These are phyloP conservation scores for Choreutis nemorana DNA, from an alignment of 2,888 invertebrate species.

Conservation along the genomic window DNA sequence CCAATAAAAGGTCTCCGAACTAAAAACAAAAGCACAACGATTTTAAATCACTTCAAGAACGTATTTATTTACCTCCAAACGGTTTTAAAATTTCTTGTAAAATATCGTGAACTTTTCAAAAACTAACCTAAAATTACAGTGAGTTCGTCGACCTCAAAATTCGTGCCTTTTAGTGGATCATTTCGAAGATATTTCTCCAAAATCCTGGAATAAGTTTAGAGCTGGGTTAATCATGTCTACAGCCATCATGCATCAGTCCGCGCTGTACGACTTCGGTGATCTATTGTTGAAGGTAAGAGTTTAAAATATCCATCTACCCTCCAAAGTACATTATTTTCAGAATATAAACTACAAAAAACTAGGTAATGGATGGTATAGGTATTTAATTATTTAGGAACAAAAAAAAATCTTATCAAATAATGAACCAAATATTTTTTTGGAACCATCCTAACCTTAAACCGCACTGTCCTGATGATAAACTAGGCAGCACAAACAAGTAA, in stretches of 20 bases:
- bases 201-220: constrained; percentile 56
- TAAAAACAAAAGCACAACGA: constrained; percentile 58
- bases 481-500: too few species aligned
- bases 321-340: too few species aligned
- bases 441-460: too few species aligned
- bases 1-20: constrained; percentile 55
- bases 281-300: constrained; percentile 77
- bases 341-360: too few species aligned
- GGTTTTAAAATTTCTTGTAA: constrained; percentile 48
- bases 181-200: constrained; percentile 37
- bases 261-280: constrained; percentile 80
- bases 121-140: constrained; percentile 47
- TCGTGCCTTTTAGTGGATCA: constrained; percentile 57
- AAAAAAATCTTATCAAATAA: too few species aligned
- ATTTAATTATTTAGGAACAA: too few species aligned
- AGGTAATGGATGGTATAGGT: too few species aligned
- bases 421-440: too few species aligned
- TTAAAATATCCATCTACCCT: too few species aligned
- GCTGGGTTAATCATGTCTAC: constrained; percentile 72
- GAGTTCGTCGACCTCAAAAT: constrained; percentile 46
- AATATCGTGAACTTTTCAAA: constrained; percentile 39
- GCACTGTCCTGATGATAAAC: too few species aligned
- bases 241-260: constrained; percentile 78
- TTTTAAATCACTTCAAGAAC: constrained; percentile 36
- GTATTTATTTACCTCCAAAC: constrained; percentile 36